These are phyloP conservation scores for Mus caroli DNA, from an alignment of 2,797 vertebrate genomes.

Conservation along the genomic window DNA sequence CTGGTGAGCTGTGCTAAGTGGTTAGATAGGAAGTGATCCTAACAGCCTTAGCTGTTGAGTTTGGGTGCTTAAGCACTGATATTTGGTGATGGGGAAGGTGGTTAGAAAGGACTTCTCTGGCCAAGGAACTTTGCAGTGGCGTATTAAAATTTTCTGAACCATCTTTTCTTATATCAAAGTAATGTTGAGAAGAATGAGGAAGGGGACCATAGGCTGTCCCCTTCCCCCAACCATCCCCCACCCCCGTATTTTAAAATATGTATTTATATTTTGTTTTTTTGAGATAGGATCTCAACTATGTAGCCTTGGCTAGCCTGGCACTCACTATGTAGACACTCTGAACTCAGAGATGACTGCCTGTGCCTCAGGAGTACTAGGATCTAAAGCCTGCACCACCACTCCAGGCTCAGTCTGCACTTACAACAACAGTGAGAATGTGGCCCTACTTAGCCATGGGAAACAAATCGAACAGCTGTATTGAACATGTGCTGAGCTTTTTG, in stretches of 20 bases:
- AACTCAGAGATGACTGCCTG: neutral
- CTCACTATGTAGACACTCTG: neutral
- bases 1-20: neutral
- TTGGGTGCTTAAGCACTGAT: neutral
- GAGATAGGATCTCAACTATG: neutral
- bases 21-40: conserved; percentile 4
- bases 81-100: neutral
- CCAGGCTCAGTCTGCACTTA: neutral
- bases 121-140: neutral
- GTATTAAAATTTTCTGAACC: conserved; percentile 44
- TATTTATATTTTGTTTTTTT: neutral
- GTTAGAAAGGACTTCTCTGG: neutral
- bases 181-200: neutral
- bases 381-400: too few species aligned
- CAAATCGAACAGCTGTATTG: neutral
- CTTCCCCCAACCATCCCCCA: too few species aligned
- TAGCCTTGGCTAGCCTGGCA: neutral
- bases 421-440: neutral
- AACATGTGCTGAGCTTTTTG: neutral
- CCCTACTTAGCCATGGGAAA: neutral
- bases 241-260: neutral
- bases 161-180: conserved; percentile 20
- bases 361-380: neutral
- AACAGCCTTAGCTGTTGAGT: neutral
- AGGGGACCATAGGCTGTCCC: neutral